Evolutionary conservation across 2,888 invertebrate species (phyloP), one percentile per base, ranked within the genome.

Genomic region (Eristalinus sepulchralis): DNA sequence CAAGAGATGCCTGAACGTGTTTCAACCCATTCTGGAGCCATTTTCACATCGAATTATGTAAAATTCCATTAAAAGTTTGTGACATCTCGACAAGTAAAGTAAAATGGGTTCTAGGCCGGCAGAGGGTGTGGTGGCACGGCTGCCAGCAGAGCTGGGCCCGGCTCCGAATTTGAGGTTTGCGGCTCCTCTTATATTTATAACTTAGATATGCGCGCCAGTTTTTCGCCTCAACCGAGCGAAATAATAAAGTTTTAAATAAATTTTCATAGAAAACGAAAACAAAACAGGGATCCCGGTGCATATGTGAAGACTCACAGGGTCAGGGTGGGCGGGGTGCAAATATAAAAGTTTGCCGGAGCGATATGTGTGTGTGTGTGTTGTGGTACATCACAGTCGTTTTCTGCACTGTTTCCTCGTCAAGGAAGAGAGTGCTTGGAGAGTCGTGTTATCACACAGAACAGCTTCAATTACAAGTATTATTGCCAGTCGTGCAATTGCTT

Each of bases 61-160:
- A 83, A 83, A 83, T 83, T 83, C 83, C 83, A 86, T 86, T 86
- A 86, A 86, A 86, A 86, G 71, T 86, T 86, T 83, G 75, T 86
- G 86, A 86, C 86, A 86, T 83, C 78, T 79, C 78, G 83, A 83
- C 86, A 86, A 60, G 78, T 71, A 83, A 86, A 83, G 71, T 71
- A 83, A 83, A 83, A 83, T 83, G 55, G 71, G 36, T 67, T 73
- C 73, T 36, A 63, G 27, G 55, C 66, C 24, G 60, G 33, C 47
- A 47, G 60, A 13, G 68, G 34, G 20, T 22, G 24, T 31, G 60
- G 47, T n/a, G 17, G 47, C 39, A n/a, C 39, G 4, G n/a, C 57
- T 57, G 24, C 57, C 57, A 11, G 20, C 22, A 20, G 10, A 4
- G 57, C 57, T 57, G 57, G 57, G 11, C 39, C 39, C 20, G 57